Evolutionary conservation across 1,140 invertebrate genomes (phyloP).

Genomic region (Aphidius ervi): DNA sequence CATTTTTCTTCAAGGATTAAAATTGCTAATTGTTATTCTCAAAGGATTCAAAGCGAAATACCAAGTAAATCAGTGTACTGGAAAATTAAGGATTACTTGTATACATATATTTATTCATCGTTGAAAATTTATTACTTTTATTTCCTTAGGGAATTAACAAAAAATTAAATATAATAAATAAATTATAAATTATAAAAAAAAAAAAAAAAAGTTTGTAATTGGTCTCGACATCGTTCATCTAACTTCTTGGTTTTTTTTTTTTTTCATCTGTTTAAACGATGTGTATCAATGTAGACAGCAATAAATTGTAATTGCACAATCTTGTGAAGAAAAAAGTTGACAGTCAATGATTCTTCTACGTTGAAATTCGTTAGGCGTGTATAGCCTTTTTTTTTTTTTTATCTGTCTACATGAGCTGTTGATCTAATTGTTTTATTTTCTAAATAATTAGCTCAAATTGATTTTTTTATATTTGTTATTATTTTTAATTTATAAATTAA

Average conservation of each 20-base stretch:
- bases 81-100: conserved; percentile 41
- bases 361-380: background rate
- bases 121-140: background rate
- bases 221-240: too few relatives aligned
- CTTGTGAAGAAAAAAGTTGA: background rate
- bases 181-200: too few relatives aligned
- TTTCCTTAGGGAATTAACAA: background rate
- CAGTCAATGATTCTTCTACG: background rate
- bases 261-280: background rate
- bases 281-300: background rate
- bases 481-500: too few relatives aligned
- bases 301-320: conserved; percentile 17
- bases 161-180: too few relatives aligned
- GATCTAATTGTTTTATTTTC: too few relatives aligned
- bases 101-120: background rate
- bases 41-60: conserved; percentile 28
- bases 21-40: conserved; percentile 46
- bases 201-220: too few relatives aligned
- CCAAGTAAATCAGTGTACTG: conserved; percentile 25
- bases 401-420: background rate
- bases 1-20: conserved; percentile 33
- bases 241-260: background rate
- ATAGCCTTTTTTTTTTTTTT: background rate
- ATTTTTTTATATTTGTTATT: too few relatives aligned
- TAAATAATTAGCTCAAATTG: too few relatives aligned